Evolutionary conservation across 2,797 vertebrate genomes (phyloP), one percentile per base, ranked within the genome.

Genomic region (Stomatorhinus walkeri): DNA sequence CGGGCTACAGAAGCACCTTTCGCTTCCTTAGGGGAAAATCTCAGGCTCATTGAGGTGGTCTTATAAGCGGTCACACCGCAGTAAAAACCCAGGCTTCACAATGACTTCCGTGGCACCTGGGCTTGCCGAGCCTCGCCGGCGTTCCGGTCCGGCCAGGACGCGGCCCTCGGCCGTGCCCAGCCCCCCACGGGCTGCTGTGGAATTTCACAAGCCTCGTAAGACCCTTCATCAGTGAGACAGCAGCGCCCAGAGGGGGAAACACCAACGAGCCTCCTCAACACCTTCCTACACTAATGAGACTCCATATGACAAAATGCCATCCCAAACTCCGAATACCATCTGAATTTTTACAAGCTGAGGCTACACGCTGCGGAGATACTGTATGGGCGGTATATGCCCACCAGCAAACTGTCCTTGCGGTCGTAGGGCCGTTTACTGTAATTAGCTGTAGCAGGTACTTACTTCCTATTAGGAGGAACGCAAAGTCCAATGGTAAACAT

Each of bases 381-480:
- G 12, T 2, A 16, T 72, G 64, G 64, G 64, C 64, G 64, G 64
- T 72, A 36, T 36, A 72, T 52, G 51, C 9, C 85, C 28, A 32
- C 28, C 85, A 40, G 85, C 14, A 16, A 6, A n/a, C 3, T 48
- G 24, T 28, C 52, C 32, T 28, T 4, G 14, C 14, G 51, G 49
- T 22, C 8, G n/a, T 12, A 22, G 51, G 52, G 10, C 22, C 9
- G 9, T 84, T 24, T 40, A 24, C 32, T n/a, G 9, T 68, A 86
- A 87, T 87, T 49, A 68, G 36, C 54, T 68, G 59, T 46, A 89
- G 32, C 84, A 92, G 90, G 68, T 87, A n/a, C 56, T 91, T 1
- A 64, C 90, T 12, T 49, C 90, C 89, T 90, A 90, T 92, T 92
- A 91, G 93, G 93, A 88, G 61, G 61, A 22, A 8, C 3, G 10